Percentiles rank a stretch among this genome's conserved stretches.
Conservation (phyloP, 2,888 invertebrate species). For the Napeogenes sylphis region DNA sequence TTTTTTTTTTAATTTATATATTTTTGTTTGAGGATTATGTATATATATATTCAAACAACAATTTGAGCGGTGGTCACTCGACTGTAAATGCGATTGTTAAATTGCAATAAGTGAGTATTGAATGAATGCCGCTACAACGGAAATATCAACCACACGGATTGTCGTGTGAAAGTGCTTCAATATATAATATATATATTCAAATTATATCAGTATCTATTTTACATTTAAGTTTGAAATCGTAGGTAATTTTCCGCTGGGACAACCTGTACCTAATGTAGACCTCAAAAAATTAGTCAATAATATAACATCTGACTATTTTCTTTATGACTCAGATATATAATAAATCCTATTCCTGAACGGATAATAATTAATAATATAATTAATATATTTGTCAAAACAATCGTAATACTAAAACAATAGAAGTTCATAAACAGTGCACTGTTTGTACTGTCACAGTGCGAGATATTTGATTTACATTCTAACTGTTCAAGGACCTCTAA, state of each 20-base stretch:
- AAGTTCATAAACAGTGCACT: constrained; percentile 11
- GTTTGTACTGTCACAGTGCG: not conserved
- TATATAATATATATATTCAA: no score
- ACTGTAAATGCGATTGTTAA: not conserved
- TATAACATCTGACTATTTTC: no score
- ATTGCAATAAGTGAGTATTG: constrained; percentile 12
- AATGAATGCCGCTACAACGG: constrained; percentile 13
- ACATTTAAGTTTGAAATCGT: no score
- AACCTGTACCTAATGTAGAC: no score
- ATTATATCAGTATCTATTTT: no score
- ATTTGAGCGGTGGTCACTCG: constrained; percentile 3
- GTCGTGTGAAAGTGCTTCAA: not conserved
- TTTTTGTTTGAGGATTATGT: no score
- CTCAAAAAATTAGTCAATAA: no score
- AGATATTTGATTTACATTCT: constrained; percentile 17
- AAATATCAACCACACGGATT: constrained; percentile 12
- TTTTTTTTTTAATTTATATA: no score
- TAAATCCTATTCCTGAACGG: no score
- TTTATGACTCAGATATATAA: no score
- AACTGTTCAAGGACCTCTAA: constrained; percentile 29
- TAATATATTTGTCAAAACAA: constrained; percentile 1
- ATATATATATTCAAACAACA: not conserved
- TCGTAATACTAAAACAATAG: constrained; percentile 8
- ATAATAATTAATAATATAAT: not conserved
- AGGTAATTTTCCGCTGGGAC: no score